Evolutionary conservation across 2,888 invertebrate species (phyloP).

Genomic region (Dicranocentrus wangi): DNA sequence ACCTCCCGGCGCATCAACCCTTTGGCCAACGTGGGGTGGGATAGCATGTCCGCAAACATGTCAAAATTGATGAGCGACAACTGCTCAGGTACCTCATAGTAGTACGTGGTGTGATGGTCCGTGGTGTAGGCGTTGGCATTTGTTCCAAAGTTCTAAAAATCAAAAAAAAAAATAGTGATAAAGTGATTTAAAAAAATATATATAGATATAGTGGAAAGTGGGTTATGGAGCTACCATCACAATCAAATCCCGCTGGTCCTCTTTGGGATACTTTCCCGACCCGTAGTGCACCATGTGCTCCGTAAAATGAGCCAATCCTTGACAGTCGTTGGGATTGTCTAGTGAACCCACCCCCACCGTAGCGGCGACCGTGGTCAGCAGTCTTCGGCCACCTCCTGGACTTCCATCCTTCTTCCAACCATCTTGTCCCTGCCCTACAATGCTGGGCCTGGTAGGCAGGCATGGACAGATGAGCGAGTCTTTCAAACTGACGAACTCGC

Average conservation of each 20-base stretch:
- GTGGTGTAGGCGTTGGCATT: constrained; percentile 37
- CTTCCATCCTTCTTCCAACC: too few relatives aligned
- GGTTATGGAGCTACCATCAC: too few relatives aligned
- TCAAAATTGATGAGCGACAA: constrained; percentile 7
- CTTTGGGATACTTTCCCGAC: constrained; percentile 29
- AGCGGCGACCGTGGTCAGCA: too few relatives aligned
- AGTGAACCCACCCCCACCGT: constrained; percentile 34
- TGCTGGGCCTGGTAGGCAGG: too few relatives aligned
- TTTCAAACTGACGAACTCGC: too few relatives aligned
- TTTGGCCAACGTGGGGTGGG: not conserved
- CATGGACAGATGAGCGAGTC: too few relatives aligned
- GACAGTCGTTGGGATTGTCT: constrained; percentile 27
- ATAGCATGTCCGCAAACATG: constrained; percentile 31
- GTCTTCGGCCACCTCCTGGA: too few relatives aligned
- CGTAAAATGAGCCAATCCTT: constrained; percentile 56
- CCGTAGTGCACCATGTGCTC: constrained; percentile 65
- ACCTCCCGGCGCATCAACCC: constrained; percentile 24
- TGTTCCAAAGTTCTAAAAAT: not conserved
- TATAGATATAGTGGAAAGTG: not conserved
- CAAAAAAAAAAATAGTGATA: not conserved
- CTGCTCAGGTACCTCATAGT: not conserved
- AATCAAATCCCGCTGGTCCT: constrained; percentile 8
- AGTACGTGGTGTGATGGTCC: constrained; percentile 30
- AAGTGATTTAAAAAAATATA: not conserved
- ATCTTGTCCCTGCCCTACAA: too few relatives aligned